These are phyloP conservation scores for Ceyx cyanopectus DNA, from an alignment of 2,113 vertebrate genomes.

Conservation along the genomic window DNA sequence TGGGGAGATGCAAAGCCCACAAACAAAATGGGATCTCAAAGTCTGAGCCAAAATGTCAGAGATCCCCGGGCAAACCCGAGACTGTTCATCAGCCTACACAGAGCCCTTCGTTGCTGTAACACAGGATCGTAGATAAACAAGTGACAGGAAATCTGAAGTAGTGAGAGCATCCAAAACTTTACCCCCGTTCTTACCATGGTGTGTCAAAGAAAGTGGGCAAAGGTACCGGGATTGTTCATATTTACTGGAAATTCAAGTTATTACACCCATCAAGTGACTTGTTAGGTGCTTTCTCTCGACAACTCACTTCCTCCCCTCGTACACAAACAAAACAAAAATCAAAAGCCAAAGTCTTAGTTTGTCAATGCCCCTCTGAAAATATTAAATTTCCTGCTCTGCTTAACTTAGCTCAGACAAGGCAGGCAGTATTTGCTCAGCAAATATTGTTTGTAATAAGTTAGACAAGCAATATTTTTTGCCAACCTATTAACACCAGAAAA, in stretches of 20 bases:
- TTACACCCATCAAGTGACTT: background rate
- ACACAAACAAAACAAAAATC: slow-evolving; percentile 41
- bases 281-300: background rate
- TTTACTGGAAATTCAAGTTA: background rate
- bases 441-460: slow-evolving; percentile 59
- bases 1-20: background rate
- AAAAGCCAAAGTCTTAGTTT: slow-evolving; percentile 55
- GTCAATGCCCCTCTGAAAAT: slow-evolving; percentile 62
- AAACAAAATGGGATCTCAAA: background rate
- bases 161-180: slow-evolving; percentile 12
- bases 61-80: background rate
- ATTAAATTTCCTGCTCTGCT: slow-evolving; percentile 66
- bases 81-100: background rate
- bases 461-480: slow-evolving; percentile 61
- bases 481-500: slow-evolving; percentile 53
- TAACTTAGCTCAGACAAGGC: slow-evolving; percentile 61
- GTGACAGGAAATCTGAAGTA: background rate
- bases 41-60: background rate
- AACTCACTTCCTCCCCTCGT: background rate
- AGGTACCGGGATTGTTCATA: background rate
- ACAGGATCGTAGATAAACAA: fast-evolving
- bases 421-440: slow-evolving; percentile 70
- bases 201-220: background rate
- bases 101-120: background rate
- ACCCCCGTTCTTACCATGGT: background rate